Evolutionary conservation across 23 tunicate species (phyloP).

Genomic region (Pegea sp.): DNA sequence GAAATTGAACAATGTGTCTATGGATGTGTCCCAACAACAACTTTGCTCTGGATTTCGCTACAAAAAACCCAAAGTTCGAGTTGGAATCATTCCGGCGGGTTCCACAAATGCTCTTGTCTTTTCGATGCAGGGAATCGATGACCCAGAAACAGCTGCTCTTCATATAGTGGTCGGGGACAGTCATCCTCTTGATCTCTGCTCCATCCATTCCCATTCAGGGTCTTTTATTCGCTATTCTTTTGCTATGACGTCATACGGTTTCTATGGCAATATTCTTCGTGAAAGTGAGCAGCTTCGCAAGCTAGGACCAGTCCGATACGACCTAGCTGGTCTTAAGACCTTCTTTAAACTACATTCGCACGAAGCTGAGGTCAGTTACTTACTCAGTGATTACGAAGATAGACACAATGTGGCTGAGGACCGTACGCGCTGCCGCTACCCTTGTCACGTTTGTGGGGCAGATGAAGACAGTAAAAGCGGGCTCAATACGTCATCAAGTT

Average conservation of each 20-base stretch:
- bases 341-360: conserved; percentile 26
- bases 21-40: conserved; percentile 4
- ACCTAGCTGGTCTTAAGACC: conserved; percentile 42
- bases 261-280: conserved; percentile 37
- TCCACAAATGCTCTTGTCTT: conserved; percentile 60
- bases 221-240: conserved; percentile 48
- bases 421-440: conserved; percentile 12
- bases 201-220: conserved; percentile 38
- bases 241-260: conserved; percentile 81
- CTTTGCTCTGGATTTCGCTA: background rate
- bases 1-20: conserved; percentile 1
- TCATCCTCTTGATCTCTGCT: conserved; percentile 52
- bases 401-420: background rate
- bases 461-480: too few species aligned
- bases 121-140: conserved; percentile 60
- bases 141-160: conserved; percentile 48
- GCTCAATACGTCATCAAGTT: too few species aligned
- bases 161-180: conserved; percentile 56
- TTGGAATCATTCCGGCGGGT: conserved; percentile 89
- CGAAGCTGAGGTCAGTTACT: conserved; percentile 28
- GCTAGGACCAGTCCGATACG: conserved; percentile 68
- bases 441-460: conserved; percentile 12
- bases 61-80: conserved; percentile 12
- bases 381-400: conserved; percentile 11
- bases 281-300: conserved; percentile 45